These are phyloP conservation scores for Myrmecophaga tridactyla DNA, from an alignment of 2,113 vertebrate genomes.

Conservation along the genomic window DNA sequence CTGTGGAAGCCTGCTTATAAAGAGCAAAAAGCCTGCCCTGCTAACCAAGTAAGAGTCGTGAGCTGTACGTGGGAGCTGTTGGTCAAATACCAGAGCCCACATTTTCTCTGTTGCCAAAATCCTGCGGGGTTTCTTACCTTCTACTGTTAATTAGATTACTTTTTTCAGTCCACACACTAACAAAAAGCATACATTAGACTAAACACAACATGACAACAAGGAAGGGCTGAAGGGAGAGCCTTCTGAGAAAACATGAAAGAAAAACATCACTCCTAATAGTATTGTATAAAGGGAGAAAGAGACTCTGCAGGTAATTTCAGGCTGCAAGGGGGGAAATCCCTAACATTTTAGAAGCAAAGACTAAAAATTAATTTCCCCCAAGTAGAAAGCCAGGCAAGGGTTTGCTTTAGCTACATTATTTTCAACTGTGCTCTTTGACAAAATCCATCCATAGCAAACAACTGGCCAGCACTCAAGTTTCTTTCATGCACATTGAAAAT, in stretches of 20 bases:
- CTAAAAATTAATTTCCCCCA: slow-evolving; percentile 8
- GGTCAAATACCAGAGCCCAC: slow-evolving; percentile 71
- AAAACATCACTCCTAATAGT: slow-evolving; percentile 46
- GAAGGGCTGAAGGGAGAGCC: slow-evolving; percentile 62
- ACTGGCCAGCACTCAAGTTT: slow-evolving; percentile 72
- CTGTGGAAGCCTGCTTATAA: slow-evolving; percentile 68
- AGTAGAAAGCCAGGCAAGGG: slow-evolving; percentile 40
- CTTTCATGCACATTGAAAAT: slow-evolving; percentile 67
- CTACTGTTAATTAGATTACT: slow-evolving; percentile 84
- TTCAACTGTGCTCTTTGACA: slow-evolving; percentile 69
- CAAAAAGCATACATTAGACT: slow-evolving; percentile 80
- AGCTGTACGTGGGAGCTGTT: slow-evolving; percentile 77
- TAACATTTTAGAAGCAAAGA: background rate
- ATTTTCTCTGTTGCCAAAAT: slow-evolving; percentile 79
- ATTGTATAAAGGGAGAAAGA: background rate
- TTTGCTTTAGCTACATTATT: slow-evolving; percentile 69
- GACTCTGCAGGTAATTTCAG: slow-evolving; percentile 50
- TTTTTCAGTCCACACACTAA: slow-evolving; percentile 76
- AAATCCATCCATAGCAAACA: slow-evolving; percentile 77
- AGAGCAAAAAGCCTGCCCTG: slow-evolving; percentile 72
- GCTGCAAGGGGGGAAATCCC: background rate
- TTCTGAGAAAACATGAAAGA: slow-evolving; percentile 67
- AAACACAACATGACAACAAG: slow-evolving; percentile 80
- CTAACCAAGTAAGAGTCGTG: slow-evolving; percentile 81
- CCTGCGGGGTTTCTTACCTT: slow-evolving; percentile 80